These are phyloP conservation scores for Sphaeridia pumilis DNA, from an alignment of 2,888 invertebrate genomes.

Conservation along the genomic window DNA sequence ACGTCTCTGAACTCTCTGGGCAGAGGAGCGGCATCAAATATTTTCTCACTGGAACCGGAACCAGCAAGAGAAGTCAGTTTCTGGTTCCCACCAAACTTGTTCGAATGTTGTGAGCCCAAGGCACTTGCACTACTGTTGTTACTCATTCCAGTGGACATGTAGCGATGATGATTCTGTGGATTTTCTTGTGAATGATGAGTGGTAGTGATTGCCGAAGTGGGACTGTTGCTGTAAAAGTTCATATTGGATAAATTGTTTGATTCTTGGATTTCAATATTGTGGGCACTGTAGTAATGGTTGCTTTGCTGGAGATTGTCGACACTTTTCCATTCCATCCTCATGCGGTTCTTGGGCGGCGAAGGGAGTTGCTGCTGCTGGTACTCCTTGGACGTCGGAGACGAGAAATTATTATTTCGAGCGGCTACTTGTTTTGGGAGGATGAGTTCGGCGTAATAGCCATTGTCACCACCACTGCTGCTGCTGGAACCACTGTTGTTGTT, in stretches of 20 bases:
- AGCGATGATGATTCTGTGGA: too few species aligned
- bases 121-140: too few species aligned
- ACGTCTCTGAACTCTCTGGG: background rate
- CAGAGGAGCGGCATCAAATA: background rate
- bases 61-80: too few species aligned
- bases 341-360: conserved; percentile 9
- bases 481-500: too few species aligned
- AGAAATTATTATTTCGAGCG: conserved; percentile 3
- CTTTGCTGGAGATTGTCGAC: conserved; percentile 32
- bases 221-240: too few species aligned
- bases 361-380: too few species aligned
- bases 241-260: too few species aligned
- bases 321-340: conserved; percentile 34
- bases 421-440: too few species aligned
- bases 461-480: conserved; percentile 23
- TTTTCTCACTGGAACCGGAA: conserved; percentile 2
- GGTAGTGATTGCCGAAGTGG: too few species aligned
- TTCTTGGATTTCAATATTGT: conserved; percentile 30
- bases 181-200: too few species aligned
- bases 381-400: conserved; percentile 1
- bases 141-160: too few species aligned
- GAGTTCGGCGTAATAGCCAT: background rate
- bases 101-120: too few species aligned
- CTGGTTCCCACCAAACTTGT: background rate
- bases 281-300: conserved; percentile 15